Evolutionary conservation across 2,113 vertebrate species (phyloP), one percentile per base, ranked within the genome.

Genomic region (Toxostoma redivivum): DNA sequence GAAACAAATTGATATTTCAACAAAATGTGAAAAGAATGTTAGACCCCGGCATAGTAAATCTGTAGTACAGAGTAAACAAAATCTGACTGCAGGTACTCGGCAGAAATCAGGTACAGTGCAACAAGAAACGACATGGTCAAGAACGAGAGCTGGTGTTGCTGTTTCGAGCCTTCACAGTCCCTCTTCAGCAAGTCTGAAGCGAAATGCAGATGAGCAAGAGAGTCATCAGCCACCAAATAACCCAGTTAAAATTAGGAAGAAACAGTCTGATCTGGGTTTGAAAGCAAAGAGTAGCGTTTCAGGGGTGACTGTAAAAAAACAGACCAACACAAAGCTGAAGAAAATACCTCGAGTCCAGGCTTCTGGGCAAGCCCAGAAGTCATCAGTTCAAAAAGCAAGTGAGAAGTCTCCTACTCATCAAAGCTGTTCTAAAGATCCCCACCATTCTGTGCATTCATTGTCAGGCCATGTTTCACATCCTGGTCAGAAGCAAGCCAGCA

Each of bases 171-270:
- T 87, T 95, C 97, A 91, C 33, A 98, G 97, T 83, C 94, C 96
- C 40, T 92, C 95, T 47, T 79, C 94, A 78, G n/a, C 74, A 73
- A 93, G 92, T 48, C 90, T 98, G 70, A 99, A 99, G 96, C 96
- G 98, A 65, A 98, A 97, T 74, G 95, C 93, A 0, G 98, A 98
- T 90, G 97, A 96, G 21, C 81, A 89, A 27, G 98, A 98, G 73
- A 95, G 94, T 72, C 97, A 98, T 71, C 98, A 97, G n/a, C 95
- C 96, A 95, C 93, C 88, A 67, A 97, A 93, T 79, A 98, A 98
- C 72, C 97, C 98, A 8, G 60, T 97, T 56, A 99, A 99, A 98
- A 96, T 98, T 61, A 99, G 98, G 66, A 99, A 98, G 97, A 97
- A 98, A 88, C 98, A 98, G 18, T 69, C 88, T 54, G 96, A 97